Percentiles rank a stretch among this genome's conserved stretches.
Conservation (phyloP, 2,113 vertebrate genomes). For the Bos taurus region DNA sequence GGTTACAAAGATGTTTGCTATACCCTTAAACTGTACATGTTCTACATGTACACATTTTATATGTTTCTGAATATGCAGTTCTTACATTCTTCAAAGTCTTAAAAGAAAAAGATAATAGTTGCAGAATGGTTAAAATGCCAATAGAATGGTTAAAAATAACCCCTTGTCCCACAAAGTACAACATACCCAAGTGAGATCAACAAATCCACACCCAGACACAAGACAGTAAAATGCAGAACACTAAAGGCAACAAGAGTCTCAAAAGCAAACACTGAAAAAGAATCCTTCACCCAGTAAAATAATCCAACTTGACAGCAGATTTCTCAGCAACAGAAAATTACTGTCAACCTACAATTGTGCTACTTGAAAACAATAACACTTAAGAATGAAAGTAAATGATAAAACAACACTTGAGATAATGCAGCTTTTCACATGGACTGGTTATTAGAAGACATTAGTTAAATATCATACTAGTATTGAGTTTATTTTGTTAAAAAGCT, state of each 20-base stretch:
- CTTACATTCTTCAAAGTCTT: neutral
- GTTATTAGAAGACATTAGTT: neutral
- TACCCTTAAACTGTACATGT: neutral
- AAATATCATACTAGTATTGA: neutral
- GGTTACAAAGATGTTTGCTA: neutral
- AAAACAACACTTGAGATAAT: neutral
- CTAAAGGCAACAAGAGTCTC: neutral
- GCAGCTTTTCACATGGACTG: neutral
- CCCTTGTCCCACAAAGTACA: neutral
- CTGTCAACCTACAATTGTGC: neutral
- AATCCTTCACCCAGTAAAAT: neutral
- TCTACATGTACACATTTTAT: neutral
- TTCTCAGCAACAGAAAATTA: conserved; percentile 8
- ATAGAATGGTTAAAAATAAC: neutral
- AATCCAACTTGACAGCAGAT: neutral
- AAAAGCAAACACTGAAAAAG: neutral
- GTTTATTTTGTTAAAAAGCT: neutral
- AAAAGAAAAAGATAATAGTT: neutral
- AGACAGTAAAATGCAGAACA: neutral
- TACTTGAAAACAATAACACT: neutral
- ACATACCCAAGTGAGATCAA: neutral
- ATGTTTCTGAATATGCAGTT: neutral
- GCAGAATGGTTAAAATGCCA: neutral
- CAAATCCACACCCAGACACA: neutral
- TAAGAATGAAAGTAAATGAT: neutral